phyloP scores from a whole-genome alignment of 2,888 invertebrate genomes.

The Thecophora atra region DNA sequence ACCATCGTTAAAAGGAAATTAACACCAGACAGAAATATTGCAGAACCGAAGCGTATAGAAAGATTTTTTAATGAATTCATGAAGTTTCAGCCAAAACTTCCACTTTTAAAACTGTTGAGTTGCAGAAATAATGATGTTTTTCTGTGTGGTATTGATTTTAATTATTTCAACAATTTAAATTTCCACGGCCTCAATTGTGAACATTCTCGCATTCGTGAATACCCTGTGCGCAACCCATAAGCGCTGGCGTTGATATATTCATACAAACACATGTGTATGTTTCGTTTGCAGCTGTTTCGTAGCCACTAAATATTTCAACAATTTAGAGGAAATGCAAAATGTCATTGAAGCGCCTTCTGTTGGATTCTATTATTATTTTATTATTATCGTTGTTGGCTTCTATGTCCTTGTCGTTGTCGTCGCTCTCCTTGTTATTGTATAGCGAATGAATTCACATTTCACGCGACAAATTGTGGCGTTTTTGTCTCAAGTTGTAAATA shows the following conservation, averaged over 20 bases:
- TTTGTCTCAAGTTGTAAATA: neutral
- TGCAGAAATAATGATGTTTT: too few relatives aligned
- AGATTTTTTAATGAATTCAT: too few relatives aligned
- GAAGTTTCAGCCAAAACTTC: too few relatives aligned
- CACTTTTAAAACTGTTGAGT: too few relatives aligned
- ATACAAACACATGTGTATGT: constrained; percentile 3
- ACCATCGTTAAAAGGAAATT: too few relatives aligned
- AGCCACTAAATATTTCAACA: constrained; percentile 20
- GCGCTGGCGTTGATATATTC: neutral
- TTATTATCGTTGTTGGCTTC: neutral
- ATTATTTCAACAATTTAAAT: too few relatives aligned
- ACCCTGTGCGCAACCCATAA: too few relatives aligned
- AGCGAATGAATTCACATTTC: constrained; percentile 5
- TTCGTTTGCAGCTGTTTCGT: neutral
- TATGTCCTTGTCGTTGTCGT: neutral
- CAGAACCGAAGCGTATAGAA: too few relatives aligned
- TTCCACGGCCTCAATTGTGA: too few relatives aligned
- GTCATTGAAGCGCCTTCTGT: constrained; percentile 25
- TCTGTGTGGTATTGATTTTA: too few relatives aligned
- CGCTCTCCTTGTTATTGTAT: constrained; percentile 14
- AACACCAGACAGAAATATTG: too few relatives aligned
- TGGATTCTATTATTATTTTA: constrained; percentile 7
- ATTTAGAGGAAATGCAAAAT: constrained; percentile 22
- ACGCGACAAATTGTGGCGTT: neutral
- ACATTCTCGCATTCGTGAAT: too few relatives aligned